Percentiles rank a stretch among this genome's conserved stretches.
phyloP scores from a whole-genome alignment of 2,113 vertebrate genomes.

The Melanocharis versteri region DNA sequence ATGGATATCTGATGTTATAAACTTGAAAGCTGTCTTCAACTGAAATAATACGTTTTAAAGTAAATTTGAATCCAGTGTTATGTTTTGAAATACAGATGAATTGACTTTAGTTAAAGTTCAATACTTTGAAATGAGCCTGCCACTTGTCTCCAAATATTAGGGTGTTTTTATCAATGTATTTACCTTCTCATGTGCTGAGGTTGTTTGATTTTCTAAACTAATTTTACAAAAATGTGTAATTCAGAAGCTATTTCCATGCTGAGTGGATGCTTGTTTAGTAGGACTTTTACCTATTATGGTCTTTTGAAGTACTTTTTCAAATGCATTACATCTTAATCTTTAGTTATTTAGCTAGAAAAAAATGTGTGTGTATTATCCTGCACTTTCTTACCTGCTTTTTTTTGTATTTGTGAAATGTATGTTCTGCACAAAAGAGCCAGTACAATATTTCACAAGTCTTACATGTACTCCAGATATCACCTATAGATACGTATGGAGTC shows the following conservation, averaged over 20 bases:
- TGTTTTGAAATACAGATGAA: background rate
- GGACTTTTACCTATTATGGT: background rate
- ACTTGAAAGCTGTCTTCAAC: background rate
- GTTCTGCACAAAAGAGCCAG: background rate
- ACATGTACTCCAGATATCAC: accelerated
- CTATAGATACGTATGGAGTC: background rate
- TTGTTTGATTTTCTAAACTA: background rate
- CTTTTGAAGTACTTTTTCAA: background rate
- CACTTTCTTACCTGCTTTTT: background rate
- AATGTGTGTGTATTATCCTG: background rate
- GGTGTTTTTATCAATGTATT: background rate
- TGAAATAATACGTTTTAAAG: background rate
- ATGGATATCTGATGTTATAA: background rate
- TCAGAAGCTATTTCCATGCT: background rate
- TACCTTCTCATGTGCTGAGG: background rate
- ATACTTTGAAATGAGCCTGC: background rate
- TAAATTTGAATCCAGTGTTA: background rate
- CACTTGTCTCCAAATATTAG: background rate
- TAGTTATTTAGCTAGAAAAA: background rate
- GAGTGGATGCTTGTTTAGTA: background rate
- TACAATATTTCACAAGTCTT: background rate
- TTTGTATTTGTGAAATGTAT: background rate
- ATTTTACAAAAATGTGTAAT: background rate
- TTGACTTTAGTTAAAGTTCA: background rate
- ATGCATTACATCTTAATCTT: background rate